Base-by-base conservation (phyloP, 2,113 vertebrate species). In the Gambusia affinis region DNA sequence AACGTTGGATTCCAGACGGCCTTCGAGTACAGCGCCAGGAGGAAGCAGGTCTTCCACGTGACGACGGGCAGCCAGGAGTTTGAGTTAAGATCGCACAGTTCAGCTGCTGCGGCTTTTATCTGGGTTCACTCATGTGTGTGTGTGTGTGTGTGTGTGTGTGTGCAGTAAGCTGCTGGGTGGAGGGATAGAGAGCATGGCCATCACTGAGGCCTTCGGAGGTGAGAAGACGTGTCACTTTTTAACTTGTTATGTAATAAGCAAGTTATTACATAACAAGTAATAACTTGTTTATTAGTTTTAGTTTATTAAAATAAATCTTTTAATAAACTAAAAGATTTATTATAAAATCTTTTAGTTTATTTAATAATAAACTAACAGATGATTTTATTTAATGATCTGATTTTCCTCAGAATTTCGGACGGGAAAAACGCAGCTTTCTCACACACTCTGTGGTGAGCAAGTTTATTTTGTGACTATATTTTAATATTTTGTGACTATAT, bases 181-280 rank as follows among this genome's bases (percentile, higher is more conserved):
- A 81, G 98, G 98, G 64, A 93, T 99, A 75, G 97, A 99, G 94
- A 99, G 98, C 78, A 99, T 99, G 98, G 97, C 98, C 64, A 99
- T 99, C 86, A 99, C 98, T 47, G 98, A 99, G 86, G 97, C 96
- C 65, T 99, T 99, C 93, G 98, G 98, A 94, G 98, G 98, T 99
- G 86, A 92, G 93, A 0, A 67, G 62, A 61, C 10, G 3, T 37
- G 35, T 37, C 10, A 2, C 8, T 37, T 37, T 1, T 37, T 37
- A 37, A 37, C 2, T 37, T 37, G 35, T 37, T 37, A 37, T 37
- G 35, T 37, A 37, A 37, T 11, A 37, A 37, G 12, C 35, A 27
- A 27, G 27, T 27, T 27, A 27, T 27, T 27, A 27, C 27, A 27
- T 27, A 27, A 27, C 27, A 27, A 27, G 27, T 27, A 27, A 27